These are phyloP conservation scores for Epinephelus lanceolatus DNA, from an alignment of 2,113 vertebrate species.

Conservation along the genomic window DNA sequence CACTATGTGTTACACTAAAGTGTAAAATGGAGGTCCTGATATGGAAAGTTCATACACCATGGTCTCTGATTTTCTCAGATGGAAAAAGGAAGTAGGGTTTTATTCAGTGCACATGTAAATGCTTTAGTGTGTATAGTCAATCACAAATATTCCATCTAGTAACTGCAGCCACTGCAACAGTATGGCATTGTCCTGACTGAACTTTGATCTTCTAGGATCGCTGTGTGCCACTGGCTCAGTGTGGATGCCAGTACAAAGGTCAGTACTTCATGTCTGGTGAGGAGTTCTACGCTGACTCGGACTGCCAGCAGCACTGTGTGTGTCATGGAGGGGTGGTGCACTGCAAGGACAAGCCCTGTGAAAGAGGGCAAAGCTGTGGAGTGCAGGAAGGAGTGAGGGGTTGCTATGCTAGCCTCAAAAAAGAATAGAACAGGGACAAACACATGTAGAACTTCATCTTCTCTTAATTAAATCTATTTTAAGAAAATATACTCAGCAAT, in stretches of 20 bases:
- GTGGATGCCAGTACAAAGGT: constrained; percentile 4
- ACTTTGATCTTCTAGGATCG: background rate
- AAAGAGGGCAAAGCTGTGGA: background rate
- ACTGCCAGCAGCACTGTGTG: background rate
- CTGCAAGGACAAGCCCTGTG: constrained; percentile 13
- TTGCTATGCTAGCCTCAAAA: background rate
- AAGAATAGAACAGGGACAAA: background rate
- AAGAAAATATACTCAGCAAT: background rate
- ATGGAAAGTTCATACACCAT: too few relatives aligned
- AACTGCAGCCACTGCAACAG: too few relatives aligned
- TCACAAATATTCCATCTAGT: too few relatives aligned
- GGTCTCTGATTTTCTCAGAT: too few relatives aligned
- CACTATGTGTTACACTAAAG: too few relatives aligned
- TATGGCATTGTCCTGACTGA: too few relatives aligned
- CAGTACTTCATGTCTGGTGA: background rate
- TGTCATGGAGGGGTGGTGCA: background rate
- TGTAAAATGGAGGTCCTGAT: too few relatives aligned
- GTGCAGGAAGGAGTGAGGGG: constrained; percentile 1
- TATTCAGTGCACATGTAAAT: too few relatives aligned
- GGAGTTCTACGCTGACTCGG: background rate
- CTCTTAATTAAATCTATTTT: background rate
- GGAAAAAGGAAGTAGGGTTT: too few relatives aligned
- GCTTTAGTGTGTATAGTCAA: too few relatives aligned
- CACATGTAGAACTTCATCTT: background rate
- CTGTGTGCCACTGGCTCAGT: constrained; percentile 16